Base-by-base conservation (phyloP, 2,113 vertebrate genomes). In the Rhinogobius similis region DNA sequence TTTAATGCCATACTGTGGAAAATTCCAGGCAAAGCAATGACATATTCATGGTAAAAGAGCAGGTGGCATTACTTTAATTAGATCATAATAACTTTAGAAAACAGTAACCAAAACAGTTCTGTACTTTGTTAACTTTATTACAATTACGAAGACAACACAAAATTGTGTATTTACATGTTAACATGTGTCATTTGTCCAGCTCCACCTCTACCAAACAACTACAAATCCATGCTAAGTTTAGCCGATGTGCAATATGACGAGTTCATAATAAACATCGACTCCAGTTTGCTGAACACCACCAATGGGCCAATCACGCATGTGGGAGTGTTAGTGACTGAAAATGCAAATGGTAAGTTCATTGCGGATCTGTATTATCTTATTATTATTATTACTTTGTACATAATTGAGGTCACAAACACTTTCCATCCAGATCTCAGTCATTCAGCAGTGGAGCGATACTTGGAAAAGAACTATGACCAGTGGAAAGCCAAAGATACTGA, bases 261-360 rank as follows among this genome's bases (percentile, higher is more conserved):
- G 26, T 86, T 92, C 63, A 62, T 4, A 0, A 0, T 94, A 56
- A 0, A 16, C 1, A 75, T 94, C 26, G 0, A 63, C 1, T 0
- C 6, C 1, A 1, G 0, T 2, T 69, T 87, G 41, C 92, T 98
- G 66, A 48, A 91, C 70, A 20, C 67, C 24, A 70, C 13, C 50
- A 86, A 90, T 0, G 96, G 97, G 68, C 93, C 89, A 0, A 85
- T 98, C 73, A 75, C 65, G 68, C 62, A 93, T 27, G 92, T 95
- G 0, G 96, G 96, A 0, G 63, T 98, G 59, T 74, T 99, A 68
- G 81, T 99, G 62, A 85, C 92, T 71, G 81, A 88, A 0, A 43
- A 65, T 0, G 2, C 0, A 1, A 0, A 1, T 1, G 73, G 91
- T 92, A 64, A 10, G 86, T 79, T 56, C 75, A 3, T 12, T 70